Evolutionary conservation across 2,888 invertebrate species (phyloP).

Genomic region (Mamestra brassicae): DNA sequence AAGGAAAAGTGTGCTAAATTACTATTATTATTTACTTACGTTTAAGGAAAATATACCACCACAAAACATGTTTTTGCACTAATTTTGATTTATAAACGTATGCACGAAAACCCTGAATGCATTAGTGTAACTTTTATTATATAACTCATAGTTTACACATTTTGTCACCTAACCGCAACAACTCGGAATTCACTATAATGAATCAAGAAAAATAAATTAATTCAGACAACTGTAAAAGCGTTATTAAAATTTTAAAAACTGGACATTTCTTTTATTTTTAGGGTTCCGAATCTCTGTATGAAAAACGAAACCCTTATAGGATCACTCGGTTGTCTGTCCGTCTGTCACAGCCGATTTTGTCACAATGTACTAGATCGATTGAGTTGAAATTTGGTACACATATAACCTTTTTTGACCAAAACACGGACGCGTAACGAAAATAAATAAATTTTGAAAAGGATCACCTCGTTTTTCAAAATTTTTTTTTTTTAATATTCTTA

Average conservation of each 20-base stretch:
- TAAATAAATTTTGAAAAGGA: too few relatives aligned
- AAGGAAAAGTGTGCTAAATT: background rate
- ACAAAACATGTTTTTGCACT: background rate
- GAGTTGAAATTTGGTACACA: too few relatives aligned
- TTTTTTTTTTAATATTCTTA: too few relatives aligned
- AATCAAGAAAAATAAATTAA: background rate
- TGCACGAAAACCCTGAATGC: background rate
- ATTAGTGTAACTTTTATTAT: background rate
- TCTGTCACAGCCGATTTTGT: too few relatives aligned
- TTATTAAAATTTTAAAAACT: background rate
- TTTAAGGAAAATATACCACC: background rate
- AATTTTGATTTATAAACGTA: background rate
- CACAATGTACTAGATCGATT: too few relatives aligned
- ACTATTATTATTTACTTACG: background rate
- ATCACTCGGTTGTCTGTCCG: too few relatives aligned
- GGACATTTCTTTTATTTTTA: background rate
- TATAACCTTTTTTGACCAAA: too few relatives aligned
- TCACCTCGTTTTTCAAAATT: too few relatives aligned
- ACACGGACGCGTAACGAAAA: too few relatives aligned
- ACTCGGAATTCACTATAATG: background rate
- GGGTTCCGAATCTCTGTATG: too few relatives aligned
- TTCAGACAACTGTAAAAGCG: too few relatives aligned
- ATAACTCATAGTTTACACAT: background rate
- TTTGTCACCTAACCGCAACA: background rate
- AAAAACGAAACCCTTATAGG: too few relatives aligned